These are phyloP conservation scores for Calephelis virginiensis DNA, from an alignment of 1,140 invertebrate species.

Conservation along the genomic window DNA sequence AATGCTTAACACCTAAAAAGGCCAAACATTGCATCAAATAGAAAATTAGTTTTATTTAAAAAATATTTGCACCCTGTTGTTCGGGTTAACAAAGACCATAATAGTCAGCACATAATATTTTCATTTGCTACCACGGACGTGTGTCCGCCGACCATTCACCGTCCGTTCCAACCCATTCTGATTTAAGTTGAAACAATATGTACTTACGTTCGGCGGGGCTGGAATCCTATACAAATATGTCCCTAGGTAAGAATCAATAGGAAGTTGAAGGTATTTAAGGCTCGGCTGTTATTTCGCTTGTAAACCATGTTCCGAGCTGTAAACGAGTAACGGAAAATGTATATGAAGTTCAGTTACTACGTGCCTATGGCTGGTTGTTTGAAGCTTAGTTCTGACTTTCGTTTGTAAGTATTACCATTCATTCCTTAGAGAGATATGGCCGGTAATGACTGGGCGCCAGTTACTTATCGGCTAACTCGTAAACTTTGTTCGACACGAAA, in stretches of 20 bases:
- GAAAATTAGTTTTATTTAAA: too few species aligned
- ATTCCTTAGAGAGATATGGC: conserved; percentile 71
- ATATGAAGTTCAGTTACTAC: conserved; percentile 58
- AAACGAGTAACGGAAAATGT: conserved; percentile 60
- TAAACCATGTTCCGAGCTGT: conserved; percentile 49
- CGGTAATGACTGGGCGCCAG: conserved; percentile 63
- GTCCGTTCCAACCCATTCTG: conserved; percentile 20
- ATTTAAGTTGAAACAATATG: conserved; percentile 28
- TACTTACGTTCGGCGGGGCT: conserved; percentile 18
- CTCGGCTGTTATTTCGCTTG: conserved; percentile 41
- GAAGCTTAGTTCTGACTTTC: conserved; percentile 54
- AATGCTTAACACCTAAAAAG: too few species aligned
- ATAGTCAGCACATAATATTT: too few species aligned
- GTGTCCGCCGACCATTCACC: conserved; percentile 26
- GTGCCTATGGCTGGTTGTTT: conserved; percentile 57
- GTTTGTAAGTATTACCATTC: conserved; percentile 66
- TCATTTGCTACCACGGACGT: too few species aligned
- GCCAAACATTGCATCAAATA: too few species aligned
- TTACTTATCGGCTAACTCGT: conserved; percentile 68
- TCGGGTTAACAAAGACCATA: too few species aligned
- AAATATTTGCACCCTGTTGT: too few species aligned
- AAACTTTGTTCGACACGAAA: conserved; percentile 67
- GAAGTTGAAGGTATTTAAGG: conserved; percentile 40
- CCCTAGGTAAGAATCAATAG: conserved; percentile 35
- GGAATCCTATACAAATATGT: conserved; percentile 31